Evolutionary conservation across 1,140 invertebrate species (phyloP).

Genomic region (Bradysia coprophila): DNA sequence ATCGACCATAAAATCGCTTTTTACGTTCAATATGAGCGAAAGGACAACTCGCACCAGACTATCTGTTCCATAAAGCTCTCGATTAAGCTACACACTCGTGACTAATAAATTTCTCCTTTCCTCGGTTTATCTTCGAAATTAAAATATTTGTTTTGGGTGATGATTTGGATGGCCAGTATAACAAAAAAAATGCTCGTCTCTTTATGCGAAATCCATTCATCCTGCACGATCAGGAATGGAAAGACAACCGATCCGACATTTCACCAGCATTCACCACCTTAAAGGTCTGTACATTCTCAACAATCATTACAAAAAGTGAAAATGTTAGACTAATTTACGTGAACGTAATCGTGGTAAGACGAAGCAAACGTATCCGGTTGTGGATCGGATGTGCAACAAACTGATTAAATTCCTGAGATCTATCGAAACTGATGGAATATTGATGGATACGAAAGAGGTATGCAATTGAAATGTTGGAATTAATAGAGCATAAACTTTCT

Average conservation of each 20-base stretch:
- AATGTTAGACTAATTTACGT: too few species aligned
- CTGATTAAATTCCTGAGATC: background rate
- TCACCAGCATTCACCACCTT: slow-evolving; percentile 1
- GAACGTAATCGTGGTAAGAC: background rate
- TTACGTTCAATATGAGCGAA: too few species aligned
- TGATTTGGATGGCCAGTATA: background rate
- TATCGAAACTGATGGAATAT: background rate
- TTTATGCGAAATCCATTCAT: slow-evolving; percentile 3
- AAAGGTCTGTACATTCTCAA: too few species aligned
- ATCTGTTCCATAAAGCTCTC: too few species aligned
- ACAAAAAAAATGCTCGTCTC: slow-evolving; percentile 1
- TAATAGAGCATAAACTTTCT: background rate
- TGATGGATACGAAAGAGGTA: background rate
- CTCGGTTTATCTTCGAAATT: background rate
- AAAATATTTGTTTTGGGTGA: background rate
- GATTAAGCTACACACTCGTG: too few species aligned
- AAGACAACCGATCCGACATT: slow-evolving; percentile 2
- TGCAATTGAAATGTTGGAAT: background rate
- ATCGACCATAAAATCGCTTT: too few species aligned
- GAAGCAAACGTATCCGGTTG: background rate
- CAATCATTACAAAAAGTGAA: too few species aligned
- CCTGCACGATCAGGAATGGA: slow-evolving; percentile 2
- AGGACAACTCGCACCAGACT: too few species aligned
- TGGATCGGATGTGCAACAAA: background rate
- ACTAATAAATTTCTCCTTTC: too few species aligned